Conservation (phyloP, 1,140 invertebrate species). For the Mercenaria mercenaria region DNA sequence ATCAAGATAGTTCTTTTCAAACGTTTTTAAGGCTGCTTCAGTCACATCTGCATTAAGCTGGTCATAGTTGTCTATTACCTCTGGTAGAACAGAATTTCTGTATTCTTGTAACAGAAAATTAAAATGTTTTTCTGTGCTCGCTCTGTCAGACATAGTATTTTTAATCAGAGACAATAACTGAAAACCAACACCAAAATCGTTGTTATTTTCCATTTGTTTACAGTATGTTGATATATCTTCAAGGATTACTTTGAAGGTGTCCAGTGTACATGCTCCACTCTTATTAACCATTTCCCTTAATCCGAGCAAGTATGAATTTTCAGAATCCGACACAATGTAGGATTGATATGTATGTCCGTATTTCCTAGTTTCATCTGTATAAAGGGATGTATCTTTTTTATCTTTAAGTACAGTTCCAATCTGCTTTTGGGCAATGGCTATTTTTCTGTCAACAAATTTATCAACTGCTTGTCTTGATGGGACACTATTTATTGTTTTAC, state of each 20-base stretch:
- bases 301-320: slow-evolving; percentile 65
- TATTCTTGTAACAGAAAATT: slow-evolving; percentile 53
- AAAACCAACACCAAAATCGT: slow-evolving; percentile 18
- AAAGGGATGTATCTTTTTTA: slow-evolving; percentile 35
- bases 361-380: slow-evolving; percentile 63
- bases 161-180: slow-evolving; percentile 41
- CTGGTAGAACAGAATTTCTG: neutral
- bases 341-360: slow-evolving; percentile 61
- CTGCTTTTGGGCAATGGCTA: slow-evolving; percentile 53
- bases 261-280: slow-evolving; percentile 40
- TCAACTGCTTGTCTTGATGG: slow-evolving; percentile 35
- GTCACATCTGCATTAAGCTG: slow-evolving; percentile 47
- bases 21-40: slow-evolving; percentile 3
- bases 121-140: too few species aligned
- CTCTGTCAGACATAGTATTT: too few species aligned
- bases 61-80: slow-evolving; percentile 14
- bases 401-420: neutral
- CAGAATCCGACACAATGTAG: slow-evolving; percentile 48
- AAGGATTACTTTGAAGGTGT: slow-evolving; percentile 63
- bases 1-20: neutral
- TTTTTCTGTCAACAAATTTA: slow-evolving; percentile 54
- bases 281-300: slow-evolving; percentile 66
- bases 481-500: slow-evolving; percentile 36
- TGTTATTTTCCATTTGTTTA: neutral
- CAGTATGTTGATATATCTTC: slow-evolving; percentile 45